phyloP scores from a whole-genome alignment of 1,140 invertebrate species.

The Chelonus insularis region DNA sequence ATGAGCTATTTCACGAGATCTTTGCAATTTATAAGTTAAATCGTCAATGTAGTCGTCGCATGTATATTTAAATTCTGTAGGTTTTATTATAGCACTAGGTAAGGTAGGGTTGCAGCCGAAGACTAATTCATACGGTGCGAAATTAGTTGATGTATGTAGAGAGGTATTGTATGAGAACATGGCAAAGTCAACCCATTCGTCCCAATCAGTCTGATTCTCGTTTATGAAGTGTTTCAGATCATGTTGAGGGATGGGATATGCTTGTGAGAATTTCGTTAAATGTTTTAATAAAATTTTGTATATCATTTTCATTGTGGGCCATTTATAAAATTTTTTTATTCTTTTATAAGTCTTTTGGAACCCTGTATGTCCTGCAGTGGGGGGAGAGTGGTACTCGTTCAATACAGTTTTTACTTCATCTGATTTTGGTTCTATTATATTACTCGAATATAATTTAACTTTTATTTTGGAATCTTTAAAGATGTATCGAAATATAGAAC shows the following conservation, averaged over 20 bases:
- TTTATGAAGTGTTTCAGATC: conserved; percentile 36
- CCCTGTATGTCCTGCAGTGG: conserved; percentile 34
- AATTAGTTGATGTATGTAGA: conserved; percentile 38
- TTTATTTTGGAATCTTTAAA: too few species aligned
- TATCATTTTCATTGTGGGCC: conserved; percentile 39
- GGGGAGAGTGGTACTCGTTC: not conserved
- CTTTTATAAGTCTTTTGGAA: conserved; percentile 38
- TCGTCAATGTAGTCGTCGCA: not conserved
- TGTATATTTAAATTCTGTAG: too few species aligned
- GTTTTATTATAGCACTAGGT: not conserved
- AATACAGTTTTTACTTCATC: not conserved
- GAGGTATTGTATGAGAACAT: conserved; percentile 27
- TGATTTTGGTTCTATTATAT: too few species aligned
- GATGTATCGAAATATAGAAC: too few species aligned
- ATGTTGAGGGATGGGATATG: conserved; percentile 33
- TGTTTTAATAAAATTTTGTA: conserved; percentile 41
- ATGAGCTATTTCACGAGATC: not conserved
- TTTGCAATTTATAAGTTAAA: conserved; percentile 6
- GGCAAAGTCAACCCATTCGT: conserved; percentile 37
- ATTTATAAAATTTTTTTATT: conserved; percentile 40
- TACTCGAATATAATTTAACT: too few species aligned
- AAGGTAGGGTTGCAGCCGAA: conserved; percentile 11
- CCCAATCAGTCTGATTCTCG: conserved; percentile 43
- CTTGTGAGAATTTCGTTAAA: conserved; percentile 39
- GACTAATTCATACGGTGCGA: conserved; percentile 16